These are phyloP conservation scores for Phylloscopus whistleri DNA, from an alignment of 2,113 vertebrate genomes.

Conservation along the genomic window DNA sequence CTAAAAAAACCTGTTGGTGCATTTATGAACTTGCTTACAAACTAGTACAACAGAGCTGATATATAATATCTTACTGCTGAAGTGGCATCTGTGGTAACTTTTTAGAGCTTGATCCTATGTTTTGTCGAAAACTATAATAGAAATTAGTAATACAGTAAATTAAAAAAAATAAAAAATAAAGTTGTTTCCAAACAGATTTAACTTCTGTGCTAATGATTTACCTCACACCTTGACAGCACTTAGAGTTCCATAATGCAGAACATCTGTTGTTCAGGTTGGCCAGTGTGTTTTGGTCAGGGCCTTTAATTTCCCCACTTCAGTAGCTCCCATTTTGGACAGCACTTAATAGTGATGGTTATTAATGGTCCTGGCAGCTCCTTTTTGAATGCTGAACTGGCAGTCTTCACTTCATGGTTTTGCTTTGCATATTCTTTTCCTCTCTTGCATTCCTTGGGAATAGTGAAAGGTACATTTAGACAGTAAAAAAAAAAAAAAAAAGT, in stretches of 20 bases:
- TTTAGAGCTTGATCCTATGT: neutral
- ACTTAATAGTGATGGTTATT: neutral
- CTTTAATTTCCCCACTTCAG: neutral
- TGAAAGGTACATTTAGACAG: neutral
- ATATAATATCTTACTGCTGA: neutral
- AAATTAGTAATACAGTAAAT: neutral
- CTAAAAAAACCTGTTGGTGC: neutral
- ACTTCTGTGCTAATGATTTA: neutral
- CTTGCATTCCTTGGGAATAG: neutral
- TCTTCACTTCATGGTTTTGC: neutral
- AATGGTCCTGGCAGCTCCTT: neutral
- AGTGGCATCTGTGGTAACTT: neutral
- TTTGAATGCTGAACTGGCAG: neutral
- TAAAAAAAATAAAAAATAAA: neutral
- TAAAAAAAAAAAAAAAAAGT: neutral
- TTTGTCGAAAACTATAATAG: neutral
- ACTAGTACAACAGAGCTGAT: neutral
- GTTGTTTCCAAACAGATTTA: neutral
- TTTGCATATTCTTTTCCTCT: neutral
- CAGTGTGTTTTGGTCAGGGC: neutral
- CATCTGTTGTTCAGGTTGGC: neutral
- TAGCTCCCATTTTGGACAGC: neutral
- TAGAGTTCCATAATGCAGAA: neutral
- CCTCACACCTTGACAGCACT: neutral
- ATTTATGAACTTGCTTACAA: neutral